Percentiles rank a stretch among this genome's conserved stretches.
These are phyloP conservation scores for Agriopis leucophaearia DNA, from an alignment of 2,888 invertebrate species.

Conservation along the genomic window DNA sequence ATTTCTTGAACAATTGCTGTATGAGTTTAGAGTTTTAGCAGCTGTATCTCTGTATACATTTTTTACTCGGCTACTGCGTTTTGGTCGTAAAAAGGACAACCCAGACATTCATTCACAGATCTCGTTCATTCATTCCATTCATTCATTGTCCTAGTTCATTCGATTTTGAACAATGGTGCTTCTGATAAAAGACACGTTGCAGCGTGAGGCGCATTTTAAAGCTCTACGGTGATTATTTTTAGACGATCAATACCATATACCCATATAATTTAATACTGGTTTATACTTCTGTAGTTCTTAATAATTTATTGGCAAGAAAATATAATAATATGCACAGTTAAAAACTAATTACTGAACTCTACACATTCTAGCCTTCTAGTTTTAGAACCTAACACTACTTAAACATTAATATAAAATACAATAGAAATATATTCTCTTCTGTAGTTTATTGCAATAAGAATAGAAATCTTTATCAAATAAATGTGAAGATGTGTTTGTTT, in stretches of 20 bases:
- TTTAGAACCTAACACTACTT: too few species aligned
- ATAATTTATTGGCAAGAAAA: neutral
- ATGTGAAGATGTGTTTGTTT: too few species aligned
- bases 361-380: too few species aligned
- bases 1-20: too few species aligned
- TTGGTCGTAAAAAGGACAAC: conserved; percentile 12
- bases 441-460: too few species aligned
- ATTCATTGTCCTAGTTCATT: conserved; percentile 40
- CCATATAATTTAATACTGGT: neutral
- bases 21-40: too few species aligned
- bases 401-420: too few species aligned
- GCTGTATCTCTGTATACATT: neutral
- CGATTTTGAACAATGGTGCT: conserved; percentile 33
- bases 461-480: too few species aligned
- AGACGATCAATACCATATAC: neutral
- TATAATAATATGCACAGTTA: too few species aligned
- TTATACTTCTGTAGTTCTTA: neutral
- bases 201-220: conserved; percentile 23
- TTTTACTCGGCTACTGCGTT: conserved; percentile 1
- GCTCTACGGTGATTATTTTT: conserved; percentile 14
- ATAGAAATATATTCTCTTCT: too few species aligned
- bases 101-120: conserved; percentile 33
- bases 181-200: conserved; percentile 15
- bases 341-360: too few species aligned
- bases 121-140: conserved; percentile 41